These are phyloP conservation scores for Perca schrenkii DNA, from an alignment of 2,113 vertebrate species.

Conservation along the genomic window DNA sequence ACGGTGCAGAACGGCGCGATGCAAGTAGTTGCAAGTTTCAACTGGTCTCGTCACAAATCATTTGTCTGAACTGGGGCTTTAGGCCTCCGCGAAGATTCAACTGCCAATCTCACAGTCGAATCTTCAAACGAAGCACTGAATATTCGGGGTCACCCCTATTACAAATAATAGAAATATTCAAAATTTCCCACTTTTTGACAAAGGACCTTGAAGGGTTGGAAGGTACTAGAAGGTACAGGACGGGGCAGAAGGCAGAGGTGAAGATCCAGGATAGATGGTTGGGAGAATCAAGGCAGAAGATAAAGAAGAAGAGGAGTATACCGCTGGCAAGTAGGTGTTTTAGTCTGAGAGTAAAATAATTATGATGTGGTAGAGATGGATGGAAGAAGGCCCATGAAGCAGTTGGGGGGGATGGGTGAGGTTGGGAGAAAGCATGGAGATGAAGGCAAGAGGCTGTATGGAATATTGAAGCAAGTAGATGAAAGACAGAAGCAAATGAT, in stretches of 20 bases:
- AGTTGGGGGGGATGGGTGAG: neutral
- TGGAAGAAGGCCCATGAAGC: constrained; percentile 5
- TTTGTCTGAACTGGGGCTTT: too few species aligned
- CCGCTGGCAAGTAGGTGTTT: neutral
- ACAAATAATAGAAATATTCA: neutral
- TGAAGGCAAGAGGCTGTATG: constrained; percentile 37
- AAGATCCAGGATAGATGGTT: neutral
- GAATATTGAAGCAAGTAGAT: constrained; percentile 53
- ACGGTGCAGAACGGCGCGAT: too few species aligned
- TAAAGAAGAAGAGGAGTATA: neutral
- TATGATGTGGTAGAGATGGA: neutral
- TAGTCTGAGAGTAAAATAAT: neutral
- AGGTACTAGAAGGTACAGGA: neutral
- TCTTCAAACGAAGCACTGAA: too few species aligned
- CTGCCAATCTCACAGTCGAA: too few species aligned
- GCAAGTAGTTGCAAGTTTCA: too few species aligned
- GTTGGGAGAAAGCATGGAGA: constrained; percentile 17
- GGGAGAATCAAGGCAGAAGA: neutral
- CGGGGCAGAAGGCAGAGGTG: neutral
- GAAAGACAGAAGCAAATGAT: constrained; percentile 53
- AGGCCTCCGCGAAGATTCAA: too few species aligned
- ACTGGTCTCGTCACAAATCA: too few species aligned
- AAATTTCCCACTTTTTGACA: neutral
- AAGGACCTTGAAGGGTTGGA: neutral
- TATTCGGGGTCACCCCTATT: too few species aligned